These are phyloP conservation scores for Mesorhabditis spiculigera DNA, from an alignment of 2,888 invertebrate genomes.

Conservation along the genomic window DNA sequence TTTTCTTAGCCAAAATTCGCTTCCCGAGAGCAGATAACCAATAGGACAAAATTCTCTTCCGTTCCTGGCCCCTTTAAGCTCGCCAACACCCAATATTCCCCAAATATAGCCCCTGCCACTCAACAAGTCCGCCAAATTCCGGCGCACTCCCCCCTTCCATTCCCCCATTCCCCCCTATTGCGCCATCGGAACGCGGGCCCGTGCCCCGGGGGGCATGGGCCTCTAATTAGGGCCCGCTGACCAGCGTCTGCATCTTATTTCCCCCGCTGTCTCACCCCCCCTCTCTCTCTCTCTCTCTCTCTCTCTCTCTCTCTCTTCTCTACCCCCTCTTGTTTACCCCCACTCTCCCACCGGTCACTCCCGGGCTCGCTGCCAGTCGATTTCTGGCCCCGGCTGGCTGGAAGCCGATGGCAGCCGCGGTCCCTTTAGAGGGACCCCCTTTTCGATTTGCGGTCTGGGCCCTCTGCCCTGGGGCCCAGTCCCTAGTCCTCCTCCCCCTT, in stretches of 20 bases:
- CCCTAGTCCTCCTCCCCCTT: not conserved
- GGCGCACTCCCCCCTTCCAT: not conserved
- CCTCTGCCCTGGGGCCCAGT: not conserved
- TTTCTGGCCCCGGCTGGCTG: not conserved
- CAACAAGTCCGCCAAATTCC: not conserved
- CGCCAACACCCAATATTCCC: too few species aligned
- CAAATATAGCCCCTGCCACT: too few species aligned
- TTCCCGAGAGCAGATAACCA: too few species aligned
- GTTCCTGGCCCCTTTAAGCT: too few species aligned
- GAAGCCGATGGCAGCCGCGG: not conserved
- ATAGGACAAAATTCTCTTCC: too few species aligned
- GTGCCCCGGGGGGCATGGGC: not conserved
- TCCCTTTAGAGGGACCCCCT: not conserved
- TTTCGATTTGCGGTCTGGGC: not conserved
- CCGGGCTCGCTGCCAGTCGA: not conserved
- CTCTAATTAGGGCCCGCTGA: not conserved
- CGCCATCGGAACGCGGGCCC: conserved; percentile 6
- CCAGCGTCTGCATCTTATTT: not conserved
- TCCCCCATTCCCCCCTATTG: conserved; percentile 4
- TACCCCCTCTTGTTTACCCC: not conserved
- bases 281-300: not conserved
- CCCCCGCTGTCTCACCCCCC: not conserved
- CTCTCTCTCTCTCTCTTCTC: not conserved
- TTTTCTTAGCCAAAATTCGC: too few species aligned
- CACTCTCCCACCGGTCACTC: not conserved